Conservation (phyloP, 2,113 vertebrate genomes). For the Pseudopodoces humilis region DNA sequence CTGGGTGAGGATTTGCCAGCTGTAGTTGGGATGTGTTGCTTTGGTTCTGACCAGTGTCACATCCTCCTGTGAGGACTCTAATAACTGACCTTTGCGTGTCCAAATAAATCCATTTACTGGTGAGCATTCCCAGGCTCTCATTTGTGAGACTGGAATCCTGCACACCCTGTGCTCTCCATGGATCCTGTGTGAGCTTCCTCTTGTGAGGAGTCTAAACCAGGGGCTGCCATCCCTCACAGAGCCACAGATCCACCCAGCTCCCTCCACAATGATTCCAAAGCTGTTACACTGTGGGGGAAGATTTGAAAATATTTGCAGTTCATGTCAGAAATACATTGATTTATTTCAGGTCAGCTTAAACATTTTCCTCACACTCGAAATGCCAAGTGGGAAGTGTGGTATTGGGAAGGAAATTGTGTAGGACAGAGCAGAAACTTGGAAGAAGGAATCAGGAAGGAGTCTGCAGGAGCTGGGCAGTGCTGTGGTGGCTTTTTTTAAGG, state of each 20-base stretch:
- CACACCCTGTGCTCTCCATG: fast-evolving
- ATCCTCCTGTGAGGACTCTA: neutral
- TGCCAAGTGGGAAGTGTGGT: neutral
- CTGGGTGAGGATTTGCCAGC: neutral
- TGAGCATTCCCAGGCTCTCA: neutral
- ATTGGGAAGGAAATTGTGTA: neutral
- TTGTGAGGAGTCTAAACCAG: neutral
- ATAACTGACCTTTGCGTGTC: neutral
- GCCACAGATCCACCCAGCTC: neutral
- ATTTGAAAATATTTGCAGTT: neutral
- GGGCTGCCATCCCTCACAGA: neutral
- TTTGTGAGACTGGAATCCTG: no score
- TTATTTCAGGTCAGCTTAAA: neutral
- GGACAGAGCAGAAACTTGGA: neutral
- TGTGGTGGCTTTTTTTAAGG: neutral
- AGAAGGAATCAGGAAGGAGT: neutral
- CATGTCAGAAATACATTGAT: neutral
- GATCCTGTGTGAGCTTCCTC: neutral
- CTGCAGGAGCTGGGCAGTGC: neutral
- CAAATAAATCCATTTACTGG: neutral
- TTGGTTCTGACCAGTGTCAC: neutral
- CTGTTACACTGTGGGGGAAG: neutral
- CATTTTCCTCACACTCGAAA: neutral
- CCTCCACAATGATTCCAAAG: neutral
- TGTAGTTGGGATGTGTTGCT: neutral